Evolutionary conservation across 2,113 vertebrate species (phyloP).

Genomic region (Heterochromis multidens): DNA sequence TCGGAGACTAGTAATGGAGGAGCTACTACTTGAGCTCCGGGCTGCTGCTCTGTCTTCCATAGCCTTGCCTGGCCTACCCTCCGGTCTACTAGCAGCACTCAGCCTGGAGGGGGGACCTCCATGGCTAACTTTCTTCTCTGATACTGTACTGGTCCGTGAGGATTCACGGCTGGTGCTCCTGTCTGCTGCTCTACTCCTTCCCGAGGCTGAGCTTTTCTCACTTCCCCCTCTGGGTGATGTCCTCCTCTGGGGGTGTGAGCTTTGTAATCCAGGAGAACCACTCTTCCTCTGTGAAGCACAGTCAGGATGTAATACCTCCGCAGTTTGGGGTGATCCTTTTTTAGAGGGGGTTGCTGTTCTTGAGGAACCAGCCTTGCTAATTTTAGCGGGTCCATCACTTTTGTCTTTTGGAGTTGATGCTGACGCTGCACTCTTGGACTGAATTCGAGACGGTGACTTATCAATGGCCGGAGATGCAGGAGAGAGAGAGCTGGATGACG

Average conservation of each 20-base stretch:
- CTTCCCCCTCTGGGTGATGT: slow-evolving; percentile 63
- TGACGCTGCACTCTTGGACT: slow-evolving; percentile 67
- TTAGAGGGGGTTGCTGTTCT: slow-evolving; percentile 74
- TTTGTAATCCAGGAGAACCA: slow-evolving; percentile 67
- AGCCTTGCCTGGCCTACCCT: slow-evolving; percentile 36
- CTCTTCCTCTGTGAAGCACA: slow-evolving; percentile 76
- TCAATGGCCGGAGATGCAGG: slow-evolving; percentile 54
- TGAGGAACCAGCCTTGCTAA: slow-evolving; percentile 74
- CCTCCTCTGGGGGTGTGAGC: slow-evolving; percentile 70
- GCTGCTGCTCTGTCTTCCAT: slow-evolving; percentile 45
- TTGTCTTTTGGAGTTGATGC: slow-evolving; percentile 71
- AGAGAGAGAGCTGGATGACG: slow-evolving; percentile 77
- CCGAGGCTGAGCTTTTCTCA: slow-evolving; percentile 69
- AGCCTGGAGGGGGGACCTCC: slow-evolving; percentile 48
- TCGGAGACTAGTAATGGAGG: slow-evolving; percentile 90
- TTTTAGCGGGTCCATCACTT: slow-evolving; percentile 70
- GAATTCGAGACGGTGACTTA: slow-evolving; percentile 48
- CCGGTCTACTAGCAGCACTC: slow-evolving; percentile 49
- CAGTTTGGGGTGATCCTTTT: slow-evolving; percentile 78
- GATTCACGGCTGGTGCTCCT: slow-evolving; percentile 84
- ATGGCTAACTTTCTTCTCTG: slow-evolving; percentile 64
- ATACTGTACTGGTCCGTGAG: slow-evolving; percentile 72
- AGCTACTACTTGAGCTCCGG: slow-evolving; percentile 83
- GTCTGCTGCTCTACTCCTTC: slow-evolving; percentile 75
- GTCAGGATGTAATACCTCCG: slow-evolving; percentile 61